phyloP scores from a whole-genome alignment of 2,113 vertebrate genomes.

The Tachuris rubrigastra region DNA sequence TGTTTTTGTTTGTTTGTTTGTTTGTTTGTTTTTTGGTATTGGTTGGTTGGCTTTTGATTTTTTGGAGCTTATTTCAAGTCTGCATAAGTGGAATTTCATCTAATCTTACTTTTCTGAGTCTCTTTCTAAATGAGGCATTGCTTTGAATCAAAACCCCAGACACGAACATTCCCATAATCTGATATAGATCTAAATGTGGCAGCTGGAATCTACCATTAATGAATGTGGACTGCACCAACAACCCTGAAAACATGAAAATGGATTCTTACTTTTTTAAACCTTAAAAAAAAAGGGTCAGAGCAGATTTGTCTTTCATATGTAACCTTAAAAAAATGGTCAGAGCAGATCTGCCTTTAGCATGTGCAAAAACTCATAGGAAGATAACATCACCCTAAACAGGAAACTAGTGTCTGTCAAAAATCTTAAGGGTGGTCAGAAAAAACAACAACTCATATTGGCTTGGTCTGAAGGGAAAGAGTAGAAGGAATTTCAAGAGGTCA shows the following conservation, averaged over 20 bases:
- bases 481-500: conserved; percentile 45
- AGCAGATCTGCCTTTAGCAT: conserved; percentile 17
- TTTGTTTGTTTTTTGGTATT: background rate
- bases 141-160: conserved; percentile 12
- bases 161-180: conserved; percentile 5
- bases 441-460: background rate
- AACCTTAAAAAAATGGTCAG: background rate
- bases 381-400: conserved; percentile 39
- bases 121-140: background rate
- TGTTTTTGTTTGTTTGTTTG: background rate
- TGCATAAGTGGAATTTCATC: background rate
- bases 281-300: background rate
- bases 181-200: conserved; percentile 5
- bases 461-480: conserved; percentile 1
- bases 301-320: conserved; percentile 11
- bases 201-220: conserved; percentile 28
- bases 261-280: background rate
- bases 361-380: conserved; percentile 19
- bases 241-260: conserved; percentile 20
- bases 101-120: background rate
- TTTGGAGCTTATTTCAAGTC: background rate
- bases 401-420: conserved; percentile 43
- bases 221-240: background rate
- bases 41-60: background rate
- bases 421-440: conserved; percentile 51